phyloP scores from a whole-genome alignment of 2,113 vertebrate species.

The Grus americana region DNA sequence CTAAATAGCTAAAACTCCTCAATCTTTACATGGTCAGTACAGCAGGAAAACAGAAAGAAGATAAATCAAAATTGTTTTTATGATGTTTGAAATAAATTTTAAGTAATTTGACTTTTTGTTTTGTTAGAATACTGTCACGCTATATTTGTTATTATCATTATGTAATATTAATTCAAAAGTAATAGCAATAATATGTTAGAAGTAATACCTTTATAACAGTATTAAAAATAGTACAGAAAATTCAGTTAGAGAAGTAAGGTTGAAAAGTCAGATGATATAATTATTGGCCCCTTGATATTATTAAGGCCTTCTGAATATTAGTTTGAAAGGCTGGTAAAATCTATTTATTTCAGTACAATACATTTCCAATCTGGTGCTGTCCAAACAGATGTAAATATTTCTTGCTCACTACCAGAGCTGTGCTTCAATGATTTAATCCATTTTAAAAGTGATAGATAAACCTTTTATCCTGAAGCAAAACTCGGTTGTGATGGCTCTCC shows the following conservation, averaged over 20 bases:
- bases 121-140: neutral
- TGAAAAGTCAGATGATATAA: neutral
- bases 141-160: neutral
- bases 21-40: neutral
- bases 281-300: neutral
- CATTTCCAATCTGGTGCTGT: neutral
- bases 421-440: neutral
- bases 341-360: neutral
- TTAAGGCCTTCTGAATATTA: neutral
- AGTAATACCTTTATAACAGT: neutral
- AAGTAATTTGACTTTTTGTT: neutral
- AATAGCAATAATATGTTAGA: neutral
- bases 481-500: neutral
- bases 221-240: neutral
- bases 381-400: neutral
- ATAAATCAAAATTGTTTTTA: neutral
- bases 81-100: neutral
- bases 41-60: neutral
- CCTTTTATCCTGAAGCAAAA: neutral
- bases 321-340: neutral
- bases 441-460: conserved; percentile 12
- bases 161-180: neutral
- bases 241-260: neutral
- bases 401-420: neutral
- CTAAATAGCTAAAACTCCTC: neutral